Conservation (phyloP, 2,888 invertebrate species). For the Yponomeuta sedellus region DNA sequence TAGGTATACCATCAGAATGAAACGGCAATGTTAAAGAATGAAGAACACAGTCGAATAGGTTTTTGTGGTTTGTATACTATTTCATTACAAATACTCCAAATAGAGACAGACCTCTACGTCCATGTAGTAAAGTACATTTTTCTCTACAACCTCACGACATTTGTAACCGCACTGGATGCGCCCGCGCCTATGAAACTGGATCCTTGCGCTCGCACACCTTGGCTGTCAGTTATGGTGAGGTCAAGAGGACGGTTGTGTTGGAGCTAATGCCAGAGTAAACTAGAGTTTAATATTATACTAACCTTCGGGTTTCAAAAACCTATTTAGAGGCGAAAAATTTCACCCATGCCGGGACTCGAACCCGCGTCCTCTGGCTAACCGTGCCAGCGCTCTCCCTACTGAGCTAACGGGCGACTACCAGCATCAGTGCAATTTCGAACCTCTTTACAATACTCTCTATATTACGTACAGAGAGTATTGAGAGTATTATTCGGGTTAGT, state of each 20-base stretch:
- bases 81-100: background rate
- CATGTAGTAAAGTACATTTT: background rate
- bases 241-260: constrained; percentile 3
- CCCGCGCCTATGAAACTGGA: constrained; percentile 10
- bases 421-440: too few relatives aligned
- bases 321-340: too few relatives aligned
- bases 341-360: too few relatives aligned
- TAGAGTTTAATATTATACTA: background rate
- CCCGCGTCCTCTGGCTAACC: too few relatives aligned
- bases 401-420: too few relatives aligned
- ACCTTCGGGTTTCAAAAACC: background rate
- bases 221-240: background rate
- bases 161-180: background rate
- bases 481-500: too few relatives aligned
- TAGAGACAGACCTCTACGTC: background rate
- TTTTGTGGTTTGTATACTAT: background rate
- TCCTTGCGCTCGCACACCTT: constrained; percentile 6
- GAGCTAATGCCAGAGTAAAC: background rate
- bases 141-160: background rate
- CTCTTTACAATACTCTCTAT: too few relatives aligned
- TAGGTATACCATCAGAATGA: background rate
- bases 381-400: too few relatives aligned
- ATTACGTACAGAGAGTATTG: too few relatives aligned
- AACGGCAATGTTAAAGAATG: background rate
- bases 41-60: background rate